Evolutionary conservation across 2,888 invertebrate genomes (phyloP).

Genomic region (Tenthredo distinguenda): DNA sequence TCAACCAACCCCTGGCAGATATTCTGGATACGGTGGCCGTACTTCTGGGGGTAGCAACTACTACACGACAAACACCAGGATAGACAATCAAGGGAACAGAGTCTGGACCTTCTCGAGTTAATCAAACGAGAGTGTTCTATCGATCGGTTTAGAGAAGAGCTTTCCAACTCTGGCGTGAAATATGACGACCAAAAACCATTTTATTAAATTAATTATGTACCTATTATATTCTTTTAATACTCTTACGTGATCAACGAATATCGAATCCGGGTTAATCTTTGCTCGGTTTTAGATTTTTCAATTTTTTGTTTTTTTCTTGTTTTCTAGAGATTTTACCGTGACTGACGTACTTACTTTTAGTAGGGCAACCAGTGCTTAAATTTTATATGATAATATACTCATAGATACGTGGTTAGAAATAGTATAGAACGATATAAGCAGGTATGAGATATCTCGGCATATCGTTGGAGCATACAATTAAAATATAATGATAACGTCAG

Average conservation of each 20-base stretch:
- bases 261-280: not conserved
- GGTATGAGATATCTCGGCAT: not conserved
- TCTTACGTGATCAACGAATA: not conserved
- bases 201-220: not conserved
- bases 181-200: not conserved
- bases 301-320: not conserved
- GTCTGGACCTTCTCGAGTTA: slow-evolving; percentile 74
- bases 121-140: slow-evolving; percentile 38
- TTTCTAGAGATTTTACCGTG: not conserved
- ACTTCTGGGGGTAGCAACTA: slow-evolving; percentile 62
- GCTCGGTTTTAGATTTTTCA: not conserved
- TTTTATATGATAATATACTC: not conserved
- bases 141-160: not conserved
- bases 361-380: not conserved
- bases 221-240: not conserved
- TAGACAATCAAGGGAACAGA: slow-evolving; percentile 70
- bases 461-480: not conserved
- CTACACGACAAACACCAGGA: slow-evolving; percentile 68
- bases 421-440: not conserved
- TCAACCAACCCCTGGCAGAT: not conserved
- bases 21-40: slow-evolving; percentile 54
- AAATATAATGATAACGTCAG: not conserved
- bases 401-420: not conserved
- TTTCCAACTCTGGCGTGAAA: not conserved
- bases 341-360: not conserved